Percentiles rank a stretch among this genome's conserved stretches.
phyloP scores from a whole-genome alignment of 2,888 invertebrate species.

The Tridacna gigas region DNA sequence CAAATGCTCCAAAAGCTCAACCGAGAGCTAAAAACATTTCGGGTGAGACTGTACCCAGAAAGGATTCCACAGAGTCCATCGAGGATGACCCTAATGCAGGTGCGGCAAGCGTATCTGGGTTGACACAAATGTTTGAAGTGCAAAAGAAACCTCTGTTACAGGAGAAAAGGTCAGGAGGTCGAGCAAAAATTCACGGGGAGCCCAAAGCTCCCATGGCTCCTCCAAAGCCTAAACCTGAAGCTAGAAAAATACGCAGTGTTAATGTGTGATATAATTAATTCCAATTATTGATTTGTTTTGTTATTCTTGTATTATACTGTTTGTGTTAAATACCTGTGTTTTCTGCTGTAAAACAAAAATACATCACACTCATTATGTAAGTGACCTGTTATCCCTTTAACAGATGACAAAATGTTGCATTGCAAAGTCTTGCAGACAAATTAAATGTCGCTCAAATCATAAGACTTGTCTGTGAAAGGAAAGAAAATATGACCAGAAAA shows the following conservation, averaged over 20 bases:
- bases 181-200: slow-evolving; percentile 43
- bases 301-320: background rate
- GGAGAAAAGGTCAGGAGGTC: slow-evolving; percentile 36
- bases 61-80: slow-evolving; percentile 58
- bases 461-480: too few species aligned
- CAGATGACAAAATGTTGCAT: background rate
- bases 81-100: slow-evolving; percentile 61
- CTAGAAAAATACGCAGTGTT: slow-evolving; percentile 60
- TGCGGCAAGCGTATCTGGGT: slow-evolving; percentile 60
- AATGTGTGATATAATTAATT: slow-evolving; percentile 53
- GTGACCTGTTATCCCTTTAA: background rate
- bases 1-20: slow-evolving; percentile 18
- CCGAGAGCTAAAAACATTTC: slow-evolving; percentile 17
- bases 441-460: background rate
- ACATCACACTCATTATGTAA: background rate
- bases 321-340: background rate
- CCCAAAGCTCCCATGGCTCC: slow-evolving; percentile 56
- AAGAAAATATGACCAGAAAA: too few species aligned
- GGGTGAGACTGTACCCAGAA: slow-evolving; percentile 34
- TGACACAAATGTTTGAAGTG: slow-evolving; percentile 57
- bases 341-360: background rate
- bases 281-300: slow-evolving; percentile 11
- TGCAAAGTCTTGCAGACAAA: background rate
- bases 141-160: slow-evolving; percentile 61
- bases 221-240: slow-evolving; percentile 61